Percentiles rank a stretch among this genome's conserved stretches.
phyloP scores from a whole-genome alignment of 1,140 invertebrate species.

The roundworm (Caenorhabditis elegans) region DNA sequence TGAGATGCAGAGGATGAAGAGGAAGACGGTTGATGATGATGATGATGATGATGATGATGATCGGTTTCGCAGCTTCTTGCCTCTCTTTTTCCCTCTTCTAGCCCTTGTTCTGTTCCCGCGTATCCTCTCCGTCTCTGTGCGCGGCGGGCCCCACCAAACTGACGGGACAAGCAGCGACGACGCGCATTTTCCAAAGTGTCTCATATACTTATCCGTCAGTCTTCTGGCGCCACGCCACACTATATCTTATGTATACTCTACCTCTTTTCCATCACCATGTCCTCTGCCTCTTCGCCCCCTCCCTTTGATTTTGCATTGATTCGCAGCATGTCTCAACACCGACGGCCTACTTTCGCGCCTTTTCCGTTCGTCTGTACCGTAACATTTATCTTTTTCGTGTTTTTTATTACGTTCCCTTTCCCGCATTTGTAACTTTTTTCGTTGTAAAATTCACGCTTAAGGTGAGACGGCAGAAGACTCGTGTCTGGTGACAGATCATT shows the following conservation, averaged over 20 bases:
- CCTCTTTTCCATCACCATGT: not conserved
- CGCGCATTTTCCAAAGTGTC: slow-evolving; percentile 30
- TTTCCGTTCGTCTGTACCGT: slow-evolving; percentile 7
- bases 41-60: slow-evolving; percentile 26
- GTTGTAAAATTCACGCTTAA: no score
- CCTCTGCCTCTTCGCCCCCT: not conserved
- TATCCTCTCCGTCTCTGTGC: not conserved
- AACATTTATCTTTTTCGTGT: not conserved
- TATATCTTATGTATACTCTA: slow-evolving; percentile 33
- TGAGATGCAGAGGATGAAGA: not conserved
- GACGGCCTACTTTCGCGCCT: slow-evolving; percentile 21
- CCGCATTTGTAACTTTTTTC: no score
- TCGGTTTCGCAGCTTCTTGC: not conserved
- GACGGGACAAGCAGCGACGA: not conserved
- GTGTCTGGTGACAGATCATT: no score
- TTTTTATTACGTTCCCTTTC: no score
- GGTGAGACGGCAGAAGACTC: no score
- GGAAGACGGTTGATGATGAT: not conserved
- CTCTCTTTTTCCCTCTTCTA: not conserved
- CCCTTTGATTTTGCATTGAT: slow-evolving; percentile 18
- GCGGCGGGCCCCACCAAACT: not conserved
- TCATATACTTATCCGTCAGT: slow-evolving; percentile 30
- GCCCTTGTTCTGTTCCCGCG: slow-evolving; percentile 31
- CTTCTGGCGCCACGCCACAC: slow-evolving; percentile 29
- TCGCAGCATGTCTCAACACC: slow-evolving; percentile 6